These are phyloP conservation scores for Tachina lurida DNA, from an alignment of 2,888 invertebrate genomes.

Conservation along the genomic window DNA sequence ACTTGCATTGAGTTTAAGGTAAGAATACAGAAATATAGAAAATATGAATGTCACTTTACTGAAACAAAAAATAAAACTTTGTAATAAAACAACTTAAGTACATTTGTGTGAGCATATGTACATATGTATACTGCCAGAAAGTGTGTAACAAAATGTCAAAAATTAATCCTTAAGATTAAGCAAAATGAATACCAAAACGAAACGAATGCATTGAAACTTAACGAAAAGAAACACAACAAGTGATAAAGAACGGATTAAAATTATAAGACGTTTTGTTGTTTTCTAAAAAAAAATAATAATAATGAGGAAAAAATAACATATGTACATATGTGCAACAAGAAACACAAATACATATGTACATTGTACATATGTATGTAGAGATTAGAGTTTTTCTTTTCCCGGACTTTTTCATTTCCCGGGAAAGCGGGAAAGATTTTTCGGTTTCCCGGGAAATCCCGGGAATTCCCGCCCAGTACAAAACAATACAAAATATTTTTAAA, in stretches of 20 bases:
- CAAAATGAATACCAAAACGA: constrained; percentile 56
- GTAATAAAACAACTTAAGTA: background rate
- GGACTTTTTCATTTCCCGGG: no score
- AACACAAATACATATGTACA: no score
- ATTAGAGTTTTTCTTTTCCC: no score
- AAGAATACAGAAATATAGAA: background rate
- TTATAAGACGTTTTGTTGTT: constrained; percentile 43
- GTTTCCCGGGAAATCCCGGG: no score
- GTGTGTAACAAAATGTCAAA: background rate
- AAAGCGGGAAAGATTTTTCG: no score
- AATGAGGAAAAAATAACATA: no score
- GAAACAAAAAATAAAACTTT: background rate
- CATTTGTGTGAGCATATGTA: background rate
- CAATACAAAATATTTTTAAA: no score
- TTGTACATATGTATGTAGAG: no score
- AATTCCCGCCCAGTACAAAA: no score
- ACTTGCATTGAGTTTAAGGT: background rate
- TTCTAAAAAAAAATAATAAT: background rate
- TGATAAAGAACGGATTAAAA: constrained; percentile 53
- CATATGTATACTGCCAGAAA: background rate
- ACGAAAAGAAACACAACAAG: constrained; percentile 37
- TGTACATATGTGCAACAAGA: no score
- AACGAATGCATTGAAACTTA: constrained; percentile 36
- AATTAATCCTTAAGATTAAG: constrained; percentile 56
- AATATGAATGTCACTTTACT: constrained; percentile 48